phyloP scores from a whole-genome alignment of 1,140 invertebrate genomes.

The Dinoponera quadriceps region DNA sequence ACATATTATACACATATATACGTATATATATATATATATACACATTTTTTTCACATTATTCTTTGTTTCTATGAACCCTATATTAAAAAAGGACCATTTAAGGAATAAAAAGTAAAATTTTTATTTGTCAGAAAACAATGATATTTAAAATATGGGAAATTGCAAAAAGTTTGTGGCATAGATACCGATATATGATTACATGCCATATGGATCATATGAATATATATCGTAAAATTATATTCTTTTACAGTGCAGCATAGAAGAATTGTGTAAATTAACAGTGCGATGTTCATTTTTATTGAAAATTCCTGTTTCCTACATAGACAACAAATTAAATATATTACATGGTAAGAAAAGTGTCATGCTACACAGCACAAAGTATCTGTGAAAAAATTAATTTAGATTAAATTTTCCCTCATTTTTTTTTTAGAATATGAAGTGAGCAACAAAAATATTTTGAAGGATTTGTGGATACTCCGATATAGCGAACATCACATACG shows the following conservation, averaged over 20 bases:
- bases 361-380: neutral
- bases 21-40: neutral
- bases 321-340: slow-evolving; percentile 36
- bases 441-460: slow-evolving; percentile 15
- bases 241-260: slow-evolving; percentile 22
- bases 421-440: slow-evolving; percentile 32
- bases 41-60: neutral
- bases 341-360: slow-evolving; percentile 22
- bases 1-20: too few species aligned
- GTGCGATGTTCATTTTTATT: slow-evolving; percentile 26
- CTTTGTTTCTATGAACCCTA: neutral
- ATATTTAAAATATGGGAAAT: neutral
- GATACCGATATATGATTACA: neutral
- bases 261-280: slow-evolving; percentile 18
- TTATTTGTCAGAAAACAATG: neutral
- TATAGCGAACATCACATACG: slow-evolving; percentile 48
- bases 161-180: neutral
- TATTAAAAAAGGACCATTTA: neutral
- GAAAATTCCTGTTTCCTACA: slow-evolving; percentile 24
- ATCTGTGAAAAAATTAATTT: slow-evolving; percentile 8
- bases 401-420: neutral
- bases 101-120: neutral
- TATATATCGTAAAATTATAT: neutral
- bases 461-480: slow-evolving; percentile 35
- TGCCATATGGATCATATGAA: neutral